Conservation (phyloP, 2,888 invertebrate species). For the Geophilus truncorum region DNA sequence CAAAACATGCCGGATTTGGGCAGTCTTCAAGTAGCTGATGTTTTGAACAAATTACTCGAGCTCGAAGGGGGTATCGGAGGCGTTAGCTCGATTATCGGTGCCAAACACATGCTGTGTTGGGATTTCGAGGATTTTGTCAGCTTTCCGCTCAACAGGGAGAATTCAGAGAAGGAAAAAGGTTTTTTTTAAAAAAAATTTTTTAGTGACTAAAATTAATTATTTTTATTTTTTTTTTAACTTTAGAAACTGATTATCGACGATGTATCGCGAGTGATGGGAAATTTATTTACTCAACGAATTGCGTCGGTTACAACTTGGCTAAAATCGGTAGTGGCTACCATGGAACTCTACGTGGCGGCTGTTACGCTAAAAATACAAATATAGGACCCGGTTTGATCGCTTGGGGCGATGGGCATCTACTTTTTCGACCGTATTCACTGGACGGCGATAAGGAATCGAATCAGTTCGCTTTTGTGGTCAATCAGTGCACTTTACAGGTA, state of each 20-base stretch:
- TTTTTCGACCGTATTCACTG: slow-evolving; percentile 44
- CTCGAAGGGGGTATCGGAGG: slow-evolving; percentile 35
- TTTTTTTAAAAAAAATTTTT: not conserved
- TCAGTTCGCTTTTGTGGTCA: slow-evolving; percentile 43
- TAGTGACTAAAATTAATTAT: not conserved
- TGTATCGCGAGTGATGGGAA: slow-evolving; percentile 47
- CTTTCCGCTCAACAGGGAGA: slow-evolving; percentile 14
- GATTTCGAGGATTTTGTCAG: slow-evolving; percentile 35
- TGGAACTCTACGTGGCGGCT: slow-evolving; percentile 47
- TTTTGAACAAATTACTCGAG: slow-evolving; percentile 34
- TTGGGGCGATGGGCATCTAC: slow-evolving; percentile 41
- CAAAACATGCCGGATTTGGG: slow-evolving; percentile 33
- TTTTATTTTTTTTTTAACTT: not conserved
- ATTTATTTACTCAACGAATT: slow-evolving; percentile 47
- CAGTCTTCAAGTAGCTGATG: slow-evolving; percentile 31
- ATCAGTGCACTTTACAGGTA: slow-evolving; percentile 45
- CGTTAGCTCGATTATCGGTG: slow-evolving; percentile 32
- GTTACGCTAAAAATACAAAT: slow-evolving; percentile 45
- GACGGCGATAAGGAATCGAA: slow-evolving; percentile 43
- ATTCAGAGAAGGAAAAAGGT: slow-evolving; percentile 33
- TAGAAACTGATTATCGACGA: slow-evolving; percentile 45
- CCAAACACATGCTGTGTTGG: slow-evolving; percentile 36
- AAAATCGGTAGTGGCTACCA: slow-evolving; percentile 48
- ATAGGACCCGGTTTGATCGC: slow-evolving; percentile 45
- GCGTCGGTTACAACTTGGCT: slow-evolving; percentile 45